Evolutionary conservation across 1,140 invertebrate genomes (phyloP).

Genomic region (Neomicropteryx cornuta): DNA sequence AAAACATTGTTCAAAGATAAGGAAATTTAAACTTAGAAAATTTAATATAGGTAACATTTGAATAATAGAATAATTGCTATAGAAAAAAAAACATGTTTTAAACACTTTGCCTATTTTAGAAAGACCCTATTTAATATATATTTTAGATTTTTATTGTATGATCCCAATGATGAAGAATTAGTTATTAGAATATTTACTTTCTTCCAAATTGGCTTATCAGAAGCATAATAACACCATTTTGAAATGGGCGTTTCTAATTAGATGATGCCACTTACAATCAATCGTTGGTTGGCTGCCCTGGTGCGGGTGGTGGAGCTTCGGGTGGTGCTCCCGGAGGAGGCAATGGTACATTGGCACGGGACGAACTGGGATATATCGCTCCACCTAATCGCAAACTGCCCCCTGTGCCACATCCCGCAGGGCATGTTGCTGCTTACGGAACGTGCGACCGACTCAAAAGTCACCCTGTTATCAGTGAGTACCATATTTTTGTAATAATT

Average conservation of each 20-base stretch:
- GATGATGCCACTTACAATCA: slow-evolving; percentile 86
- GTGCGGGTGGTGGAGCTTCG: too few relatives aligned
- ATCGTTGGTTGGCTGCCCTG: slow-evolving; percentile 44
- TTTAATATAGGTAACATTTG: too few relatives aligned
- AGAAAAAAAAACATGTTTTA: too few relatives aligned
- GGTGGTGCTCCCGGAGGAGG: slow-evolving; percentile 35
- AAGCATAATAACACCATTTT: too few relatives aligned
- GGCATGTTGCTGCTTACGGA: slow-evolving; percentile 85
- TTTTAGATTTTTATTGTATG: too few relatives aligned
- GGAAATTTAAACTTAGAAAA: too few relatives aligned
- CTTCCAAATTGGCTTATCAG: background rate
- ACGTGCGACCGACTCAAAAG: slow-evolving; percentile 87
- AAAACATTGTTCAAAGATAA: too few relatives aligned
- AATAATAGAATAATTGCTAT: too few relatives aligned
- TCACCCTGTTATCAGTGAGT: slow-evolving; percentile 83
- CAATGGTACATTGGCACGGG: slow-evolving; percentile 70
- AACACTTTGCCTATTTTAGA: too few relatives aligned
- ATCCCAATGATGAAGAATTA: too few relatives aligned
- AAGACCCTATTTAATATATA: too few relatives aligned
- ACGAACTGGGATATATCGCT: slow-evolving; percentile 85
- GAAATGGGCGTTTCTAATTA: slow-evolving; percentile 34
- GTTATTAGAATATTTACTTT: too few relatives aligned
- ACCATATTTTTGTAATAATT: slow-evolving; percentile 23
- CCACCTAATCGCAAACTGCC: slow-evolving; percentile 84
- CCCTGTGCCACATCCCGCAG: slow-evolving; percentile 80